Percentiles rank a stretch among this genome's conserved stretches.
These are phyloP conservation scores for Gallinago undulata DNA, from an alignment of 2,113 vertebrate genomes.

Conservation along the genomic window DNA sequence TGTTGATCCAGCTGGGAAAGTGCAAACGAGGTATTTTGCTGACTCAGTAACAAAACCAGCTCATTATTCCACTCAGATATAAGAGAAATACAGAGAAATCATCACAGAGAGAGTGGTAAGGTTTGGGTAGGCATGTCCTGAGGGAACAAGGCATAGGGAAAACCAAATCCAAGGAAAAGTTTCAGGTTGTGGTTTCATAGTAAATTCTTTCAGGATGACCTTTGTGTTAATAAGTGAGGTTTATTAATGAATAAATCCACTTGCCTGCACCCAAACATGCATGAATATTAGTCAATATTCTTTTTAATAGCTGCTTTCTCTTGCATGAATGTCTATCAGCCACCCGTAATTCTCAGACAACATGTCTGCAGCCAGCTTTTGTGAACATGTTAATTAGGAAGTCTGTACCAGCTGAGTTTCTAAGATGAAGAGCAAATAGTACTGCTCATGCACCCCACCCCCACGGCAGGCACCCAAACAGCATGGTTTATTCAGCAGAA, in stretches of 20 bases:
- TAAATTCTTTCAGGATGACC: neutral
- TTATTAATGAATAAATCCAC: neutral
- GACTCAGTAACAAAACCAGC: neutral
- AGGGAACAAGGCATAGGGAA: neutral
- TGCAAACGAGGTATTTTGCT: neutral
- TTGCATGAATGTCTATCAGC: neutral
- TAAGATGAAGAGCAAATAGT: constrained; percentile 31
- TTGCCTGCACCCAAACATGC: neutral
- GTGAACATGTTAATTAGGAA: constrained; percentile 45
- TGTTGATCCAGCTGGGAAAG: constrained; percentile 13
- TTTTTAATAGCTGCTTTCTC: constrained; percentile 27
- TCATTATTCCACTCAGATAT: neutral
- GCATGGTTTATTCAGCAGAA: neutral
- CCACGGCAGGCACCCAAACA: neutral
- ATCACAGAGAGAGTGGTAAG: neutral
- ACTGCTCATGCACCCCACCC: neutral
- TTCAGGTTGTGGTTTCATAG: neutral
- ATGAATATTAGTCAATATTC: constrained; percentile 36
- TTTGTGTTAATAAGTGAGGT: neutral
- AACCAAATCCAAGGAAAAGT: neutral
- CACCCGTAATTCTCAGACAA: constrained; percentile 27
- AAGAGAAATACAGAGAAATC: neutral
- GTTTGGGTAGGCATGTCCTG: neutral
- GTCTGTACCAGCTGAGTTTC: constrained; percentile 10
- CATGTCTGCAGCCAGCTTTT: constrained; percentile 34